Conservation (phyloP, 23 tunicate genomes). For the Phallusia fumigata region DNA sequence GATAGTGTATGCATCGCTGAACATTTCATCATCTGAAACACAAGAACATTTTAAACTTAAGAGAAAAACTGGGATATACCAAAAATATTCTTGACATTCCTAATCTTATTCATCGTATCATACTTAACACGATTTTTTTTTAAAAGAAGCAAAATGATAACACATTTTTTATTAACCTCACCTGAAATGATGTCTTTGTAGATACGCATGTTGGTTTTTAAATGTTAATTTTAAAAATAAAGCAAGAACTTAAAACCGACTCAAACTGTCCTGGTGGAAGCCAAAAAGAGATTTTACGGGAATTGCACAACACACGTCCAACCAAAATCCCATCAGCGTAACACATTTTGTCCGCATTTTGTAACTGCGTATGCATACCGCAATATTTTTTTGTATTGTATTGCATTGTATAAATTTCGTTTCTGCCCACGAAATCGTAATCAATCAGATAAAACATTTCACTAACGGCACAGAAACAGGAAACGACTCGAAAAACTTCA, state of each 20-base stretch:
- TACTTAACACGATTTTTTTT: background rate
- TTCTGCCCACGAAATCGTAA: too few species aligned
- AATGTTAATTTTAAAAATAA: background rate
- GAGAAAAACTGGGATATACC: background rate
- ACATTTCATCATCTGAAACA: slow-evolving; percentile 6
- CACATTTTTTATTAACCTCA: background rate
- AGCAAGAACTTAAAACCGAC: background rate
- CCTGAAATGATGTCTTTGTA: background rate
- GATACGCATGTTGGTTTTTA: background rate
- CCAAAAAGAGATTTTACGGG: background rate
- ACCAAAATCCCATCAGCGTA: background rate
- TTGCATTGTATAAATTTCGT: too few species aligned
- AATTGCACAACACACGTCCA: slow-evolving; percentile 1
- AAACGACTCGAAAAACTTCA: too few species aligned
- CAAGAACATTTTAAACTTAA: background rate
- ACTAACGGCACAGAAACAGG: too few species aligned
- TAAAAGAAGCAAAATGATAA: background rate
- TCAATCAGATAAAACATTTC: too few species aligned
- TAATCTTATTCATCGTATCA: background rate
- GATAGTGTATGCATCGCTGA: background rate
- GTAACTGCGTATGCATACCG: too few species aligned
- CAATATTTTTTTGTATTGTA: too few species aligned
- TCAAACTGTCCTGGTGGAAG: background rate
- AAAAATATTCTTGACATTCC: background rate
- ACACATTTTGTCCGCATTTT: background rate